Percentiles rank a stretch among this genome's conserved stretches.
Evolutionary conservation across 2,888 invertebrate species (phyloP).

Genomic region (Hirtodrosophila cameraria): DNA sequence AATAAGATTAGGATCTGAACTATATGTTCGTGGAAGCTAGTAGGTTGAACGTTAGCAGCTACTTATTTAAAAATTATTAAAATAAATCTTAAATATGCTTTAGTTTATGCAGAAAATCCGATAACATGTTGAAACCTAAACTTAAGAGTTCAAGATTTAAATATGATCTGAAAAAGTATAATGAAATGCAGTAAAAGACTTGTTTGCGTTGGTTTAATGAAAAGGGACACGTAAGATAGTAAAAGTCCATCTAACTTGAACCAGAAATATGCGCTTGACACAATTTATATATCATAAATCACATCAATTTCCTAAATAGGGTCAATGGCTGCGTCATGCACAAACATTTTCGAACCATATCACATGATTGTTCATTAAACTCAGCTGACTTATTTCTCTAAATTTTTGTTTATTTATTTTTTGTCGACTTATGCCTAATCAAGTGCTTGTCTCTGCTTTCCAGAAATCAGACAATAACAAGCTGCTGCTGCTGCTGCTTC

Average conservation of each 20-base stretch:
- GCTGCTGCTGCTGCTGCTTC: conserved; percentile 26
- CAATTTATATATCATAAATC: conserved; percentile 28
- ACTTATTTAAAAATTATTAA: too few relatives aligned
- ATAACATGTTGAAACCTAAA: too few relatives aligned
- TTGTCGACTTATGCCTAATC: conserved; percentile 27
- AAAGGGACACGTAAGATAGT: conserved; percentile 1
- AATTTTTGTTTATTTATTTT: conserved; percentile 6
- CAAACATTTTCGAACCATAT: conserved; percentile 17
- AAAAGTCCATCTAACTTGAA: conserved; percentile 40
- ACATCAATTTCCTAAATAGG: conserved; percentile 25
- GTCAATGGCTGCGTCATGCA: conserved; percentile 35
- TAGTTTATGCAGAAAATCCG: too few relatives aligned
- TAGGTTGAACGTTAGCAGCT: too few relatives aligned
- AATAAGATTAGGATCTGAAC: too few relatives aligned
- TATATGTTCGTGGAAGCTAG: too few relatives aligned
- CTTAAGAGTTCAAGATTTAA: too few relatives aligned
- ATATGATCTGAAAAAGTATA: too few relatives aligned
- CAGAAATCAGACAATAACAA: conserved; percentile 48
- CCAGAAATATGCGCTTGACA: conserved; percentile 41
- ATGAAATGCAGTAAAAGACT: conserved; percentile 9
- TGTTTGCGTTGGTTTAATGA: conserved; percentile 22
- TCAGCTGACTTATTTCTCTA: conserved; percentile 14
- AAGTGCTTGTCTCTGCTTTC: conserved; percentile 16
- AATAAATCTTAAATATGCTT: not conserved
- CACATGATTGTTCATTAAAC: conserved; percentile 33